A percentile compares a stretch with the other conserved stretches of the same genome.
Evolutionary conservation across 2,797 vertebrate species (phyloP).

Genomic region (Bucorvus abyssinicus): DNA sequence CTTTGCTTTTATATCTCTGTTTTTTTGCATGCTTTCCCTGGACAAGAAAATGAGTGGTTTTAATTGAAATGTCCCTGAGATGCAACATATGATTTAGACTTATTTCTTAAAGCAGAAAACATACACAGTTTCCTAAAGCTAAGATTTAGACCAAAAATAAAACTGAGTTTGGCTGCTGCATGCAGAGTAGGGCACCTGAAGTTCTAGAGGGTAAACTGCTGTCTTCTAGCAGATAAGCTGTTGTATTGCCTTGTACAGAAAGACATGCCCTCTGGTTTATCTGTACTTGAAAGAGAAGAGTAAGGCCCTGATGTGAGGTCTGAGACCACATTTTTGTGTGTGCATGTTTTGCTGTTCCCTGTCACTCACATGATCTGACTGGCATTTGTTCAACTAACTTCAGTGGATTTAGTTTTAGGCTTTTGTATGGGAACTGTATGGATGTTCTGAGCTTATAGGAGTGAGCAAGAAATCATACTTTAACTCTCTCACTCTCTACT

Average conservation of each 20-base stretch:
- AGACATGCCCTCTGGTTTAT: neutral
- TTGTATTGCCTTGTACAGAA: neutral
- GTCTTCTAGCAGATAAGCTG: neutral
- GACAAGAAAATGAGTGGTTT: neutral
- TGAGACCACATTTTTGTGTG: neutral
- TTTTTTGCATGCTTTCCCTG: neutral
- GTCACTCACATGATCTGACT: neutral
- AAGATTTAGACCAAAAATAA: constrained; percentile 33
- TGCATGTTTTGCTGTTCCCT: neutral
- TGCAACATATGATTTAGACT: neutral
- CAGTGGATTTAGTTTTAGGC: neutral
- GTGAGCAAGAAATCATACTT: neutral
- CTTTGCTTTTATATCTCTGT: neutral
- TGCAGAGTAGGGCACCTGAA: neutral
- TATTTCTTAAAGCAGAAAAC: constrained; percentile 1
- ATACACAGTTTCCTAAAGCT: neutral
- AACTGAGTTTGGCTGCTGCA: neutral
- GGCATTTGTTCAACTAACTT: neutral
- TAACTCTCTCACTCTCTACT: neutral
- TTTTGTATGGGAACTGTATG: neutral
- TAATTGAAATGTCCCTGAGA: neutral
- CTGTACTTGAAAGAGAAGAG: neutral
- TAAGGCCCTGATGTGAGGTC: neutral
- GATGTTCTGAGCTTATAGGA: neutral
- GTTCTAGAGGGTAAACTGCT: neutral